Evolutionary conservation across 2,797 vertebrate species (phyloP), one percentile per base, ranked within the genome.

Genomic region (Sebastes goodei): DNA sequence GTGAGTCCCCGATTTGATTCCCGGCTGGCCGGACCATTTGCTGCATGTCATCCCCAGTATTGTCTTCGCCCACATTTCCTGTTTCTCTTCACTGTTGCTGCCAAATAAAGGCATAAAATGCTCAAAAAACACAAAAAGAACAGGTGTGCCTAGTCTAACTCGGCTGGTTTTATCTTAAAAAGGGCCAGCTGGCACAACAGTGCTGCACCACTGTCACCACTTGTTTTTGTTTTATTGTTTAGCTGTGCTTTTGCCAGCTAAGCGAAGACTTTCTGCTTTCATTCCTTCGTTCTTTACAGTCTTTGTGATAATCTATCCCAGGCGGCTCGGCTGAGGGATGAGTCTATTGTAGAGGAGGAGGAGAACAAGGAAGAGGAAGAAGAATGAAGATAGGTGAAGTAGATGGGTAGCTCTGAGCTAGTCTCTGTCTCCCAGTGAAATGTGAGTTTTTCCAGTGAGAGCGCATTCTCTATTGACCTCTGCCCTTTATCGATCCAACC

Each of bases 381-480:
- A 55, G 57, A 81, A 78, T 64, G 17, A 38, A 56, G 33, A 23
- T 35, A 75, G 74, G 69, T 68, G 57, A 86, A 72, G 72, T 32
- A 46, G 67, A 71, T 61, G 73, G 29, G 69, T 80, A 71, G 65
- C 68, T 82, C 70, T 74, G 68, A 84, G 63, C 76, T 64, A 64
- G 67, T 79, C 35, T 71, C 71, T 10, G 49, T 71, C 86, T 86
- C 76, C 78, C 64, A 35, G 61, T 82, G 82, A 87, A 84, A 91
- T 81, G 38, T 14, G 29, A 63, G 64, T 82, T 90, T 92, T 81
- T 84, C 62, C 76, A 91, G 88, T 91, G 90, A 78, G 76, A 84
- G 82, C 49, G 75, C 38, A 56, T 93, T 84, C 80, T 91, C 74
- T 46, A 73, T 86, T 93, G 90, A 91, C 90, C 89, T 84, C 61